Evolutionary conservation across 1,140 invertebrate genomes (phyloP).

Genomic region (Drosophila hydei): DNA sequence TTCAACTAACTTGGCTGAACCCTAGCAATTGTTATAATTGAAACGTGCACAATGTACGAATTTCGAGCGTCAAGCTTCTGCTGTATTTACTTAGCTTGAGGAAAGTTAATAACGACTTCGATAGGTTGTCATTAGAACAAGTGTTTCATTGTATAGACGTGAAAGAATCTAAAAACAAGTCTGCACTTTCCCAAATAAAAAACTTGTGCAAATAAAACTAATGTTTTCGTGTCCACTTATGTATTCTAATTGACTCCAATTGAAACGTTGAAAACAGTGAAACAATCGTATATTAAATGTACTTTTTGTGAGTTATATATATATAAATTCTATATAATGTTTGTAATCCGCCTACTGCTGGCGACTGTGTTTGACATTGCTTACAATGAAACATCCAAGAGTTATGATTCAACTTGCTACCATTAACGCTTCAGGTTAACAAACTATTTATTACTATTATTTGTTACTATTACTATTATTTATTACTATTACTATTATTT

Average conservation of each 20-base stretch:
- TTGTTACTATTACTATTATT: no score
- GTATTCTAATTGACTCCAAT: not conserved
- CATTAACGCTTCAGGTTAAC: no score
- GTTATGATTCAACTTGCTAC: no score
- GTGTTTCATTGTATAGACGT: slow-evolving; percentile 26
- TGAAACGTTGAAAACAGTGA: not conserved
- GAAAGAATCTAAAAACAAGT: not conserved
- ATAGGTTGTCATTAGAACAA: slow-evolving; percentile 26
- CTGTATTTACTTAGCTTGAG: slow-evolving; percentile 34
- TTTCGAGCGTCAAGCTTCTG: slow-evolving; percentile 15
- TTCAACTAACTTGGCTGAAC: slow-evolving; percentile 21
- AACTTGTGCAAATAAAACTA: slow-evolving; percentile 32
- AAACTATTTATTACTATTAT: no score
- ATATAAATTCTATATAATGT: no score
- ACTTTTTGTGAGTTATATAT: not conserved
- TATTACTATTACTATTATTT: no score
- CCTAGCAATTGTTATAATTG: not conserved
- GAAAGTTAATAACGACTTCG: slow-evolving; percentile 26
- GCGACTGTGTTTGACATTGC: not conserved
- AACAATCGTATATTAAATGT: not conserved
- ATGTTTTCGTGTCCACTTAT: slow-evolving; percentile 1
- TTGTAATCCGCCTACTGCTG: not conserved
- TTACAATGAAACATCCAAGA: not conserved
- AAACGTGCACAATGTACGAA: slow-evolving; percentile 2
- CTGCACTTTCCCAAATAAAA: no score